Base-by-base conservation (phyloP, 1,140 invertebrate genomes). In the Drosophila trapezifrons region DNA sequence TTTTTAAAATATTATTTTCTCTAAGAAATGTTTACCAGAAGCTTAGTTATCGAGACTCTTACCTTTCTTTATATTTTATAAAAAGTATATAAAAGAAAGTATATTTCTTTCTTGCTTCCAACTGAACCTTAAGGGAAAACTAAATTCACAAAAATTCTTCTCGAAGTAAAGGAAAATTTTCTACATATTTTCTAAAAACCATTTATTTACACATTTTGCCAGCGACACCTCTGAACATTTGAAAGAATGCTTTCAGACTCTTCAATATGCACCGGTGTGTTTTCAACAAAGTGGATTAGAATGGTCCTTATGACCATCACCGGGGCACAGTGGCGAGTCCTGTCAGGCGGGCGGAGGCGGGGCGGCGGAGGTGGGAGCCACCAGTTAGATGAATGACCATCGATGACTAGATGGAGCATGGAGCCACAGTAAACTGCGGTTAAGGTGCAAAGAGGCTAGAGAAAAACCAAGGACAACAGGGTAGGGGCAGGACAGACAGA, bases 361-460 rank as follows among this genome's bases (percentile, higher is more conserved):
- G 20, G 7, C 12, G 29, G 0, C 9, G 12, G 54, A 27, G 17
- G 15, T 20, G 22, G 18, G 18, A 27, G 29, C 60, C 15, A 64
- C 40, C 46, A 85, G 81, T 80, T 65, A 81, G 82, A 84, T 84
- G 81, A 80, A 86, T 81, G 82, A 85, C 78, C 78, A 85, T 74
- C 60, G 64, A 59, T 73, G 73, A 59, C 67, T 72, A 85, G 78
- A 80, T 81, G 78, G 57, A 60, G 65, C 64, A 65, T 64, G 37
- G 51, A 58, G 56, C 69, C 82, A 81, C 67, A 78, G 82, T 78
- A 75, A 86, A 69, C 78, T 78, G 82, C 42, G 77, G 76, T 74
- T 76, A 71, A 83, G 76, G 59, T 80, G 74, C 69, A 74, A 74
- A 74, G 69, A 64, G 69, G 17, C 37, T 32, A 46, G 38, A 67